Conservation (phyloP, 2,797 vertebrate species). For the Galaxias olidus region DNA sequence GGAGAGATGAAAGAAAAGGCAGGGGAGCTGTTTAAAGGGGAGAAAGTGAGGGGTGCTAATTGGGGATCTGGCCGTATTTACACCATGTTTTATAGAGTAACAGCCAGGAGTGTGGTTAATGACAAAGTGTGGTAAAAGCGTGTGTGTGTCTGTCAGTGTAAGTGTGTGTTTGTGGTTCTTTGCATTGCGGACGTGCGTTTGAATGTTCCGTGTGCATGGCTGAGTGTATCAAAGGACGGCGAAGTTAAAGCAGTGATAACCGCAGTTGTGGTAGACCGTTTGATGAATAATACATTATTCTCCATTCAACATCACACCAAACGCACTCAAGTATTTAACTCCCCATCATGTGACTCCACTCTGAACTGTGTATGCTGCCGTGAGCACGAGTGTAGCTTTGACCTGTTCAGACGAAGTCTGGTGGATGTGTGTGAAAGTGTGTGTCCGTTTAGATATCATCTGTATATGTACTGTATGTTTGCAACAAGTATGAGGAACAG, state of each 20-base stretch:
- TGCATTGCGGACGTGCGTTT: slow-evolving; percentile 12
- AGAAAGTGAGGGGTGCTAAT: slow-evolving; percentile 69
- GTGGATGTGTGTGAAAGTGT: neutral
- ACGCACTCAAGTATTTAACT: no score
- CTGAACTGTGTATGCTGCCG: no score
- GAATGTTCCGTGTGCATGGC: slow-evolving; percentile 9
- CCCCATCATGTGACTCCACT: no score
- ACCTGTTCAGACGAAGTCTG: no score
- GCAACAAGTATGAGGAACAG: slow-evolving; percentile 18
- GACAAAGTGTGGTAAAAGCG: slow-evolving; percentile 35
- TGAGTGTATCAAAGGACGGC: neutral
- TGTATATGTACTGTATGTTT: slow-evolving; percentile 30
- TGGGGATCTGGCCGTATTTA: slow-evolving; percentile 68
- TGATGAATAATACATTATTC: no score
- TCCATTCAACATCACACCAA: no score
- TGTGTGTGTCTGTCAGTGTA: slow-evolving; percentile 40
- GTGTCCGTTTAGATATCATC: neutral
- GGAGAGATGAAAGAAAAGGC: neutral
- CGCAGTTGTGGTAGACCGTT: no score
- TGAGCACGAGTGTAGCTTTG: no score
- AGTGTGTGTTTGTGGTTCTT: slow-evolving; percentile 14
- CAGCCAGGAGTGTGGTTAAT: slow-evolving; percentile 53
- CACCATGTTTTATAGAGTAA: slow-evolving; percentile 68
- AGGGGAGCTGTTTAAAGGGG: slow-evolving; percentile 48
- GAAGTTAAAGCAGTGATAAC: no score